phyloP scores from a whole-genome alignment of 2,797 vertebrate genomes.

The Tachyglossus aculeatus region DNA sequence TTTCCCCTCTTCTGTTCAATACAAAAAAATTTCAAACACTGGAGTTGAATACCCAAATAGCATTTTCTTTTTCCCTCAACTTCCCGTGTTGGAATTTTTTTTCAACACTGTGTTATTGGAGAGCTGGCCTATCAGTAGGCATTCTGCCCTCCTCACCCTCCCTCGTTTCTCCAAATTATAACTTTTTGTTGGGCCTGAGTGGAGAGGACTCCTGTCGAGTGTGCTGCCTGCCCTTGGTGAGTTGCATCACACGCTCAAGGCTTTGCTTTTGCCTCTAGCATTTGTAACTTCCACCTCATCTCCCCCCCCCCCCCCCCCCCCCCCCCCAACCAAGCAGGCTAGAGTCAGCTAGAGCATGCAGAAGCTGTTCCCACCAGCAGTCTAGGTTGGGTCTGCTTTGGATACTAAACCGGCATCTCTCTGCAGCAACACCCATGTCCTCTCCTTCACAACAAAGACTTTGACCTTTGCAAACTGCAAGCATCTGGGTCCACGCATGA shows the following conservation, averaged over 20 bases:
- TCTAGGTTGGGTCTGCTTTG: neutral
- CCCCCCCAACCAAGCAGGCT: too few species aligned
- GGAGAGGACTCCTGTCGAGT: neutral
- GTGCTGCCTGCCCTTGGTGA: neutral
- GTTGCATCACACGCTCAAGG: neutral
- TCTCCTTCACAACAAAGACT: slow-evolving; percentile 40
- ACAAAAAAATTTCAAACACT: neutral
- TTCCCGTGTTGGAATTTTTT: neutral
- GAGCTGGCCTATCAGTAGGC: too few species aligned
- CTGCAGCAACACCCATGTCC: slow-evolving; percentile 26
- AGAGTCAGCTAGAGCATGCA: fast-evolving
- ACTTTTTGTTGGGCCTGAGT: neutral
- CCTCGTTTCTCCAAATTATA: neutral
- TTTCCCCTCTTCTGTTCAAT: neutral
- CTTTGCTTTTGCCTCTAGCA: neutral
- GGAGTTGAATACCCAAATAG: neutral
- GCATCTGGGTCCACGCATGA: neutral
- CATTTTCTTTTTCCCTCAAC: neutral
- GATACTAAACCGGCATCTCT: slow-evolving; percentile 33
- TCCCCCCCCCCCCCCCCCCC: neutral
- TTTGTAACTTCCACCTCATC: neutral
- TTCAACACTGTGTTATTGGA: neutral
- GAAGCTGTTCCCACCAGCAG: neutral
- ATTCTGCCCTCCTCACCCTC: too few species aligned
- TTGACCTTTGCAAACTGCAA: slow-evolving; percentile 29